phyloP scores from a whole-genome alignment of 2,888 invertebrate genomes.

The Orthosia gothica region DNA sequence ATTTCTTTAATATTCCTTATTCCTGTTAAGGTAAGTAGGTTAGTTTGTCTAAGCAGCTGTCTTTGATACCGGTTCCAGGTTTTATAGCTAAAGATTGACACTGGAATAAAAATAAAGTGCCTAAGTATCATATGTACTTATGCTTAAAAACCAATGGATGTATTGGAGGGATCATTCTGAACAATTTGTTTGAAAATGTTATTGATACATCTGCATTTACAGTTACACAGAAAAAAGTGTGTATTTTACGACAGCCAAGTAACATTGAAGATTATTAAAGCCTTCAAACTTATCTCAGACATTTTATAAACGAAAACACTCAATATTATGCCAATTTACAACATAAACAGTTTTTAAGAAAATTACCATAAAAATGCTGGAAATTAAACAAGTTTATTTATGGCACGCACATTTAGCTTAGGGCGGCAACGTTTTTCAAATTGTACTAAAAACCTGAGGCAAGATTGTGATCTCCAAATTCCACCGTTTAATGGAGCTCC shows the following conservation, averaged over 20 bases:
- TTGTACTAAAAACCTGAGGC: slow-evolving; percentile 40
- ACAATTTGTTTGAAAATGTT: not conserved
- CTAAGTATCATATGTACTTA: slow-evolving; percentile 1
- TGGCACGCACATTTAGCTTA: slow-evolving; percentile 49
- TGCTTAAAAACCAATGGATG: not conserved
- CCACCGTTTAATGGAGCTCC: slow-evolving; percentile 66
- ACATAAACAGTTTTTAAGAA: slow-evolving; percentile 33
- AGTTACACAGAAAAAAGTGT: not conserved
- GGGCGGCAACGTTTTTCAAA: slow-evolving; percentile 57
- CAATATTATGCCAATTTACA: slow-evolving; percentile 21
- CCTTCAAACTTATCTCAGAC: slow-evolving; percentile 12
- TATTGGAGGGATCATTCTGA: not conserved
- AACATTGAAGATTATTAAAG: not conserved
- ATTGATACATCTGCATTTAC: slow-evolving; percentile 13
- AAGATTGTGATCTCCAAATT: slow-evolving; percentile 75
- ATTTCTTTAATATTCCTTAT: slow-evolving; percentile 26
- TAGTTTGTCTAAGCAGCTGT: slow-evolving; percentile 56
- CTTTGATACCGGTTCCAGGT: slow-evolving; percentile 32
- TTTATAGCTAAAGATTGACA: slow-evolving; percentile 18
- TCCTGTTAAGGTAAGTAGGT: slow-evolving; percentile 33
- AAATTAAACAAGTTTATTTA: slow-evolving; percentile 47
- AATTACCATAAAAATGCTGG: slow-evolving; percentile 24
- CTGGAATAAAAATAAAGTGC: slow-evolving; percentile 15
- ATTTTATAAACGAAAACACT: slow-evolving; percentile 7
- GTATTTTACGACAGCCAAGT: slow-evolving; percentile 1